Evolutionary conservation across 2,888 invertebrate genomes (phyloP).

Genomic region (Oscheius sp.): DNA sequence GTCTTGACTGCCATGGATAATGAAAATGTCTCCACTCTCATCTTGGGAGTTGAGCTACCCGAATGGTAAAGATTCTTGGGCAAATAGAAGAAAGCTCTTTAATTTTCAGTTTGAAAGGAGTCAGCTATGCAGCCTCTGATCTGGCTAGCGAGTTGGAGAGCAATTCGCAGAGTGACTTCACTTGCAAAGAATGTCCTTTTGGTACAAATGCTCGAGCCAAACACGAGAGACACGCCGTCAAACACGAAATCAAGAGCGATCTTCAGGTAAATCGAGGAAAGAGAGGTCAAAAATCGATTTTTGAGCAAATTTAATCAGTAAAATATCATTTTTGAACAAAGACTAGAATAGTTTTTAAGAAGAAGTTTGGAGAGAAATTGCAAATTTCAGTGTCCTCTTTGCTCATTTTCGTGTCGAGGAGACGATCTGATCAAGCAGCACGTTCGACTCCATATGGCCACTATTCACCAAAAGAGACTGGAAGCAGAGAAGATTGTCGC

Average conservation of each 20-base stretch:
- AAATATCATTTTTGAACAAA: too few relatives aligned
- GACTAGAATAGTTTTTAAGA: too few relatives aligned
- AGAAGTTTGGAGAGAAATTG: too few relatives aligned
- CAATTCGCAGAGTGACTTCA: neutral
- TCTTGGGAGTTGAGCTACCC: conserved; percentile 4
- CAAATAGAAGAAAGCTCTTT: too few relatives aligned
- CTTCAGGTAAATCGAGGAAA: conserved; percentile 23
- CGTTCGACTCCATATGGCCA: conserved; percentile 35
- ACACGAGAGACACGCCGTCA: conserved; percentile 21
- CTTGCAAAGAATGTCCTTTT: conserved; percentile 32
- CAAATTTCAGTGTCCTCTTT: conserved; percentile 35
- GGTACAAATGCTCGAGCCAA: conserved; percentile 6
- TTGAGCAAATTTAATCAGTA: too few relatives aligned
- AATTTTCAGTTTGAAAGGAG: neutral
- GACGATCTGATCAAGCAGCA: conserved; percentile 35
- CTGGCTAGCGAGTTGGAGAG: conserved; percentile 6
- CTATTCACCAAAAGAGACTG: neutral
- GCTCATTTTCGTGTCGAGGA: conserved; percentile 39
- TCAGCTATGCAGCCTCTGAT: neutral
- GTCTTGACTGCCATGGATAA: neutral
- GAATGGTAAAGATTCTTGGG: neutral
- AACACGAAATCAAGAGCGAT: conserved; percentile 21
- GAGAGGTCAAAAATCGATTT: too few relatives aligned
- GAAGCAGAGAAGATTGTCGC: conserved; percentile 7
- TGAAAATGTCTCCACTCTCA: conserved; percentile 2